Evolutionary conservation across 2,888 invertebrate species (phyloP).

Genomic region (Flexamia atlantica): DNA sequence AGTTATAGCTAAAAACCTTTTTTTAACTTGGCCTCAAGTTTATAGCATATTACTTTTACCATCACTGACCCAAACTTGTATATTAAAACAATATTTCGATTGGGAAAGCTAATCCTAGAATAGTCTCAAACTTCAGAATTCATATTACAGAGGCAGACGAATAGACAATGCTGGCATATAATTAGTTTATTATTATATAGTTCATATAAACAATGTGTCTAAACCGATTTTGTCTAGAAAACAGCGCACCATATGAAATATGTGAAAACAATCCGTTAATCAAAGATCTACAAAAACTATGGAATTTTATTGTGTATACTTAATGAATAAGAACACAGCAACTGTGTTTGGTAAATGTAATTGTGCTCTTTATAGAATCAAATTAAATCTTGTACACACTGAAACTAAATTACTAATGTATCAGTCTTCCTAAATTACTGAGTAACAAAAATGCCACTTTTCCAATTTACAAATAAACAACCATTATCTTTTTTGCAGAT

Average conservation of each 20-base stretch:
- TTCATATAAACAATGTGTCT: constrained; percentile 40
- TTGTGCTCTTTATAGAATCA: neutral
- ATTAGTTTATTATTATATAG: constrained; percentile 48
- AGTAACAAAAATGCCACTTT: no score
- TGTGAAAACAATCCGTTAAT: neutral
- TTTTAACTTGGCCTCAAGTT: no score
- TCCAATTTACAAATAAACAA: no score
- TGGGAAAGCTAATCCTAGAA: no score
- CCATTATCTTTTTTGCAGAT: no score
- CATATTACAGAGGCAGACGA: no score
- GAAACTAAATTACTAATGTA: neutral
- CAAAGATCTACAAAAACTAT: neutral
- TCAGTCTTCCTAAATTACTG: neutral
- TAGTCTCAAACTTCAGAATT: no score
- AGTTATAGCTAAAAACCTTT: no score
- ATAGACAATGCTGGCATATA: constrained; percentile 2
- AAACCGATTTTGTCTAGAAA: constrained; percentile 14
- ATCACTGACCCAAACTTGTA: no score
- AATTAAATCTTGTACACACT: neutral
- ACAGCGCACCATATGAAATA: constrained; percentile 31
- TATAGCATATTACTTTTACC: no score
- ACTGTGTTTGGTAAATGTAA: neutral
- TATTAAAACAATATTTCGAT: no score
- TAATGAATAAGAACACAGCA: neutral
- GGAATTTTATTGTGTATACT: neutral